Conservation (phyloP, 2,797 vertebrate genomes). For the Poecilia wingei region DNA sequence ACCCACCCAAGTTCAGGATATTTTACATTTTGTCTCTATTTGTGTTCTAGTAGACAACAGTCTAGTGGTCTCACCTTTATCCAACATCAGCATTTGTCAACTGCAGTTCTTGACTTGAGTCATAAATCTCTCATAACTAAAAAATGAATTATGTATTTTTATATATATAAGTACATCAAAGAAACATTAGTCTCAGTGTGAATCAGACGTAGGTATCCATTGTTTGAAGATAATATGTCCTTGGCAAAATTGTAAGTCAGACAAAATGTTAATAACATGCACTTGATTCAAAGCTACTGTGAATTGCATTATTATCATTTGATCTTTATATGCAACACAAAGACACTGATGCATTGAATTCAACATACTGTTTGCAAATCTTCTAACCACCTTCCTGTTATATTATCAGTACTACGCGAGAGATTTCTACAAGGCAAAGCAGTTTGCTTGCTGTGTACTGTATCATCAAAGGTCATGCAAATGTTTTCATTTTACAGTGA, state of each 20-base stretch:
- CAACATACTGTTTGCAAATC: constrained; percentile 2
- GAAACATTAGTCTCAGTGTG: neutral
- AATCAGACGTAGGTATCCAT: neutral
- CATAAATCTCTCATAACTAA: neutral
- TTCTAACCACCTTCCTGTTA: constrained; percentile 1
- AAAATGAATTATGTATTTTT: constrained; percentile 16
- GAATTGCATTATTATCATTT: neutral
- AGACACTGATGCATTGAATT: neutral
- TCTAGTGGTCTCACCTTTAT: neutral
- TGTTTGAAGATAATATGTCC: neutral
- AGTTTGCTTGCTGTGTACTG: neutral
- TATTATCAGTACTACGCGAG: neutral
- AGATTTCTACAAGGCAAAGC: neutral
- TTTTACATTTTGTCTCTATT: neutral
- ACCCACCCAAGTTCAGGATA: neutral
- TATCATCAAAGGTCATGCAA: constrained; percentile 26
- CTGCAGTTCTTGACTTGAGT: neutral
- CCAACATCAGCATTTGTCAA: neutral
- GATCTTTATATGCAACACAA: neutral
- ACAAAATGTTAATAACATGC: neutral
- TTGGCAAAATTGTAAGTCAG: neutral
- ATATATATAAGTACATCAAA: neutral
- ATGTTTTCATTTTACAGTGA: constrained; percentile 31
- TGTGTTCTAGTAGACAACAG: neutral
- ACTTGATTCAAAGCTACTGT: neutral